phyloP scores from a whole-genome alignment of 2,888 invertebrate species.

The Molanna angustata region DNA sequence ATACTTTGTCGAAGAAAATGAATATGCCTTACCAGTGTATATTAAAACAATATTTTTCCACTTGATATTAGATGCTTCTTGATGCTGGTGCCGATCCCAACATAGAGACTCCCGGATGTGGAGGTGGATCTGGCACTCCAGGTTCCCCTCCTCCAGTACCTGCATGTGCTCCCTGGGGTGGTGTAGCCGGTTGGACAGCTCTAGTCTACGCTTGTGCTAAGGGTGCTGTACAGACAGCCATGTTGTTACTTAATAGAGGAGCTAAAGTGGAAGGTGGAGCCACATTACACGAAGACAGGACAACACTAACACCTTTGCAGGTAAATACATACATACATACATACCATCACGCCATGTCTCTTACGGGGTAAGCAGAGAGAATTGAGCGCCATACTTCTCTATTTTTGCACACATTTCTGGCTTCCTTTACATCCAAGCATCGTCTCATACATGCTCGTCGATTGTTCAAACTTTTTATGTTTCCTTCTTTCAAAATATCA shows the following conservation, averaged over 20 bases:
- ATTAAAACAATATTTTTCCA: too few relatives aligned
- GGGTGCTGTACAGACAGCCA: conserved; percentile 58
- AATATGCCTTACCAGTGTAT: too few relatives aligned
- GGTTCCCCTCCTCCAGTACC: conserved; percentile 38
- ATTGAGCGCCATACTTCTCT: too few relatives aligned
- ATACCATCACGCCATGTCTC: too few relatives aligned
- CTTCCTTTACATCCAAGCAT: too few relatives aligned
- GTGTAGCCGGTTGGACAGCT: conserved; percentile 70
- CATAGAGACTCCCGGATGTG: conserved; percentile 68
- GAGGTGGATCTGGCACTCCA: conserved; percentile 37
- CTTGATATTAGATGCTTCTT: conserved; percentile 59
- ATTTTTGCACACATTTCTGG: too few relatives aligned
- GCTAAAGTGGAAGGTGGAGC: conserved; percentile 86
- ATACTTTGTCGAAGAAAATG: too few relatives aligned
- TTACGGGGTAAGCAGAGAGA: too few relatives aligned
- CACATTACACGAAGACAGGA: conserved; percentile 76
- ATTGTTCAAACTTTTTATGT: too few relatives aligned
- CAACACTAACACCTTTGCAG: conserved; percentile 85
- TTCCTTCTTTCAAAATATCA: too few relatives aligned
- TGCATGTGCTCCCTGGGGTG: conserved; percentile 38
- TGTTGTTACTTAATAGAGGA: conserved; percentile 73
- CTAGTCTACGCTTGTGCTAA: conserved; percentile 70
- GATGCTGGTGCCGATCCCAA: conserved; percentile 83
- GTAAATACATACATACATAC: too few relatives aligned
- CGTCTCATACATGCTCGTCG: too few relatives aligned